These are phyloP conservation scores for Neodontobutis hainanensis DNA, from an alignment of 2,113 vertebrate species.

Conservation along the genomic window DNA sequence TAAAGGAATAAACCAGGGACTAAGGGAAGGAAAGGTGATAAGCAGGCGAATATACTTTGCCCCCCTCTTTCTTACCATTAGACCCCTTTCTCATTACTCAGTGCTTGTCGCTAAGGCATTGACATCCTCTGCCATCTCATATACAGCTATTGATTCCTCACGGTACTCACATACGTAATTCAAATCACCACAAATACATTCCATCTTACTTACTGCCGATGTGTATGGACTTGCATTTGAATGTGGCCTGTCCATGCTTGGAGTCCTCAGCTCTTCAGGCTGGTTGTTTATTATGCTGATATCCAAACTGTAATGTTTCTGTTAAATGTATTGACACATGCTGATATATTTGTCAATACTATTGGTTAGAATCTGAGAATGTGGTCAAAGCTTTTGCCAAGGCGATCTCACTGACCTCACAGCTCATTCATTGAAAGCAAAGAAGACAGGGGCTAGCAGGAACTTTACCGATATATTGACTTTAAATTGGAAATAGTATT, in stretches of 20 bases:
- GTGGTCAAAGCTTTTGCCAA: constrained; percentile 66
- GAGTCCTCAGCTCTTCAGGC: not conserved
- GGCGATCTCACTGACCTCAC: constrained; percentile 49
- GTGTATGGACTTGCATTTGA: constrained; percentile 19
- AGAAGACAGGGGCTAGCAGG: constrained; percentile 4
- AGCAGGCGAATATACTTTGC: constrained; percentile 8
- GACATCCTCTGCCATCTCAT: constrained; percentile 54
- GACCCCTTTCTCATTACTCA: constrained; percentile 54
- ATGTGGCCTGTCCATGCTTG: constrained; percentile 9
- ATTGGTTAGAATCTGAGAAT: constrained; percentile 35
- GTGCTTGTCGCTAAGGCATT: constrained; percentile 36
- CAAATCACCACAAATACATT: constrained; percentile 63
- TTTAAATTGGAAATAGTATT: constrained; percentile 8
- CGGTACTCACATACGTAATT: constrained; percentile 55
- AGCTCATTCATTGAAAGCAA: constrained; percentile 44
- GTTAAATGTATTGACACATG: constrained; percentile 28
- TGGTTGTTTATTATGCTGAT: constrained; percentile 19
- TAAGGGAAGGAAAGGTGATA: not conserved
- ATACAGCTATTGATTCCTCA: constrained; percentile 65
- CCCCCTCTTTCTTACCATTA: constrained; percentile 42
- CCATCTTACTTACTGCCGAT: constrained; percentile 17
- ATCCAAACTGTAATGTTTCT: constrained; percentile 30
- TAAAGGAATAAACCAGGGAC: not conserved
- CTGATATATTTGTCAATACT: constrained; percentile 52
- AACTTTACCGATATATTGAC: constrained; percentile 7